phyloP scores from a whole-genome alignment of 2,888 invertebrate genomes.

The Diaphora mendica region DNA sequence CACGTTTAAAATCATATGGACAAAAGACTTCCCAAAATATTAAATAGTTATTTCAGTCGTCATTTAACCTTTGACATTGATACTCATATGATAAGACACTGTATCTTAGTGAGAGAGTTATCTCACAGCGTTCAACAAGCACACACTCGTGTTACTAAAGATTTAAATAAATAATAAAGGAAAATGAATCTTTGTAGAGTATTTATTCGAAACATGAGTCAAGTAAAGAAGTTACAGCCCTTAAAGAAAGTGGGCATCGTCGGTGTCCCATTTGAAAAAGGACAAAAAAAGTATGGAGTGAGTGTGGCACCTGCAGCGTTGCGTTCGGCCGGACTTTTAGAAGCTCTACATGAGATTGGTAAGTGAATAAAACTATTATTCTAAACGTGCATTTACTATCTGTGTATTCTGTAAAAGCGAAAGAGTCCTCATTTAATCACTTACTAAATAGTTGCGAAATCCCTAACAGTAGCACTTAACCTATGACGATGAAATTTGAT shows the following conservation, averaged over 20 bases:
- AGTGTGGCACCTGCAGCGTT: constrained; percentile 90
- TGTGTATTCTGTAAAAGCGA: not conserved
- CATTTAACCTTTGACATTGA: constrained; percentile 61
- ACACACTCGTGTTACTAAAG: constrained; percentile 37
- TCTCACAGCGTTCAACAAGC: constrained; percentile 48
- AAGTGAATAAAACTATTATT: constrained; percentile 46
- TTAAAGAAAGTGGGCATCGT: constrained; percentile 89
- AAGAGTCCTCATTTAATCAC: not conserved
- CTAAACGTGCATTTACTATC: not conserved
- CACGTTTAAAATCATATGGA: not conserved
- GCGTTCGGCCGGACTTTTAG: constrained; percentile 88
- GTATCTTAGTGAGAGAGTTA: constrained; percentile 54
- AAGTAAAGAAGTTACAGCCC: constrained; percentile 64
- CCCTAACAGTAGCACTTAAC: not conserved
- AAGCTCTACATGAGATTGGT: constrained; percentile 88
- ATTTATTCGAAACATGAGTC: constrained; percentile 72
- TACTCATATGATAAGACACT: constrained; percentile 51
- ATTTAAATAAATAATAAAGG: constrained; percentile 35
- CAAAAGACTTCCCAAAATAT: constrained; percentile 5
- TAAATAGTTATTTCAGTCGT: constrained; percentile 3
- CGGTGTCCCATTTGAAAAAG: constrained; percentile 93
- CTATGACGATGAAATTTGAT: not conserved
- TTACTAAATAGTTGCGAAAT: not conserved
- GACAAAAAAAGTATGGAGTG: constrained; percentile 91
- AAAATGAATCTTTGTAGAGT: constrained; percentile 75